Evolutionary conservation across 2,113 vertebrate genomes (phyloP).

Genomic region (Coptodon bakossiorum): DNA sequence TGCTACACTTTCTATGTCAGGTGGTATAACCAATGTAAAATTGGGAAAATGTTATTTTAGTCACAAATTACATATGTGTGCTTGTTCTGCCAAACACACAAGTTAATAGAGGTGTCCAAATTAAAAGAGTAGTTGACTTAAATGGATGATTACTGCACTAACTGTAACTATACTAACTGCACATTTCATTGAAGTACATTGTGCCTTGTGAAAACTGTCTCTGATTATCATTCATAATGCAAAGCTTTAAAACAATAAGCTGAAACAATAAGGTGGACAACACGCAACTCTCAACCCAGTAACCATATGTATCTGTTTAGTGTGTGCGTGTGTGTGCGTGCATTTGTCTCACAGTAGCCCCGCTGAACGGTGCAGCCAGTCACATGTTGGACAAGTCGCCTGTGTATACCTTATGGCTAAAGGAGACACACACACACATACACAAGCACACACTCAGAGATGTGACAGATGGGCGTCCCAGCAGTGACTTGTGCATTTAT

Average conservation of each 20-base stretch:
- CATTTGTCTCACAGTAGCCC: neutral
- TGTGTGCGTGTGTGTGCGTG: neutral
- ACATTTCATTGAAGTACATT: neutral
- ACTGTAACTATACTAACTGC: neutral
- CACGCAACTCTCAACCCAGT: neutral
- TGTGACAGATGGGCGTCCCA: conserved; percentile 40
- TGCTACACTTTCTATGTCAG: neutral
- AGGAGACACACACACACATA: neutral
- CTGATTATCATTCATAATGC: neutral
- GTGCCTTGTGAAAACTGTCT: neutral
- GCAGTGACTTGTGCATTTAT: conserved; percentile 6
- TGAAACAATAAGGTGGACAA: neutral
- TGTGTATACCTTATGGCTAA: conserved; percentile 11
- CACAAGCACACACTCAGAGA: neutral
- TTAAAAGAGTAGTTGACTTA: neutral
- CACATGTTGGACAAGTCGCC: conserved; percentile 22
- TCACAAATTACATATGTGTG: neutral
- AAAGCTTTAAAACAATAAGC: neutral
- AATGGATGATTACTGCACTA: neutral
- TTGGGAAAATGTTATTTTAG: neutral
- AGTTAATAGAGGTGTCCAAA: neutral
- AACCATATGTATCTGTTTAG: neutral
- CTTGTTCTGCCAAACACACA: neutral
- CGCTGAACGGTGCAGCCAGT: conserved; percentile 14
- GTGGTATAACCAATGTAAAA: neutral